Evolutionary conservation across 2,888 invertebrate genomes (phyloP).

Genomic region (Cloeon dipterum): DNA sequence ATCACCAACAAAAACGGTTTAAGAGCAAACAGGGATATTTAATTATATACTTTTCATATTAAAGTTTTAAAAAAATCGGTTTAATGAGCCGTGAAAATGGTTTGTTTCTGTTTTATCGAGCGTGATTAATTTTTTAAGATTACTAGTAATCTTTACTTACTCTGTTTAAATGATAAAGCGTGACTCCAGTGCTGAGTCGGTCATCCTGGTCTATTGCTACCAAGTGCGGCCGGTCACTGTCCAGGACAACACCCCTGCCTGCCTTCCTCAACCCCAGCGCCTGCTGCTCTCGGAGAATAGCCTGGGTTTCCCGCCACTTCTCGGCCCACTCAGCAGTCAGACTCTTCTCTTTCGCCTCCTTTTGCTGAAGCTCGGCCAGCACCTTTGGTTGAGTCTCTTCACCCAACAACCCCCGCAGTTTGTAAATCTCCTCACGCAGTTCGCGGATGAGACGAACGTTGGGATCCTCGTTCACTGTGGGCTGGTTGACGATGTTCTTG

Average conservation of each 20-base stretch:
- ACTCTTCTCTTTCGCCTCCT: constrained; percentile 64
- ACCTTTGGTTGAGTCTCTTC: constrained; percentile 39
- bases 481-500: constrained; percentile 78
- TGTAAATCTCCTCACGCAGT: constrained; percentile 62
- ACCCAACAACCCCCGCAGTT: constrained; percentile 48
- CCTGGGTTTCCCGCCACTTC: constrained; percentile 79
- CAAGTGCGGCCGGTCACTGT: constrained; percentile 78
- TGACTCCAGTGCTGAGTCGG: constrained; percentile 70
- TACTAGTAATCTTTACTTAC: too few relatives aligned
- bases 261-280: constrained; percentile 69
- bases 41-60: too few relatives aligned
- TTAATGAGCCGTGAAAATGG: too few relatives aligned
- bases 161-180: constrained; percentile 69
- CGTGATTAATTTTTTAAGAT: too few relatives aligned
- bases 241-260: constrained; percentile 67
- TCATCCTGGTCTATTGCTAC: constrained; percentile 86
- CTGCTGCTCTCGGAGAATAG: constrained; percentile 68
- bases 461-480: constrained; percentile 73
- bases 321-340: constrained; percentile 82
- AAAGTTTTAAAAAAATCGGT: too few relatives aligned
- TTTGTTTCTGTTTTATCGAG: too few relatives aligned
- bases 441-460: constrained; percentile 73
- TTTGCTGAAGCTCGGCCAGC: constrained; percentile 64
- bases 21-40: too few relatives aligned
- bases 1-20: too few relatives aligned